phyloP scores from a whole-genome alignment of 2,797 vertebrate genomes.

The Halcyon leucocephala region DNA sequence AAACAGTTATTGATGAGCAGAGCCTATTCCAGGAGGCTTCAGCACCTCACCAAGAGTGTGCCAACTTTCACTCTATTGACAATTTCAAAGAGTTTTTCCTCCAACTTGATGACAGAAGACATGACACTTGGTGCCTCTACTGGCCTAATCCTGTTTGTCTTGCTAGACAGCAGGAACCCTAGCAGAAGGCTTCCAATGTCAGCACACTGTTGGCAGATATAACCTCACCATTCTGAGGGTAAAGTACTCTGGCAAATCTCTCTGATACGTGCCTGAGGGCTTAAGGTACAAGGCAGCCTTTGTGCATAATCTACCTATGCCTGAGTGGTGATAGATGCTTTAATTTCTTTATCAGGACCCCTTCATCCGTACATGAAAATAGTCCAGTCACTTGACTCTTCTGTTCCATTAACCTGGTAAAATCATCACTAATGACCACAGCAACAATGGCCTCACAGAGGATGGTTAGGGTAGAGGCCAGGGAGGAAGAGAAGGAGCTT shows the following conservation, averaged over 20 bases:
- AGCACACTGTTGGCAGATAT: background rate
- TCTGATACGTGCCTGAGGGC: background rate
- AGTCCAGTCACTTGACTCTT: background rate
- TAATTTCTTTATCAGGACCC: background rate
- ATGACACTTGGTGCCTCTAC: fast-evolving
- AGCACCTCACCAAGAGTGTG: background rate
- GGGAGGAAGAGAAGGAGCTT: background rate
- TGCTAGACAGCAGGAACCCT: background rate
- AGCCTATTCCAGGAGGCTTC: background rate
- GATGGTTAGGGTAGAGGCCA: background rate
- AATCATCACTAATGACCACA: background rate
- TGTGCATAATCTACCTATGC: background rate
- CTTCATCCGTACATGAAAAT: background rate
- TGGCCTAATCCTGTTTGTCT: background rate
- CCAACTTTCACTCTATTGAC: background rate
- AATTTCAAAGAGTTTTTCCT: background rate
- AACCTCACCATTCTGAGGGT: background rate
- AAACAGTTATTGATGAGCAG: background rate
- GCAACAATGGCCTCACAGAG: background rate
- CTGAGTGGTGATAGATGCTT: background rate
- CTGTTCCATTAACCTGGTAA: background rate
- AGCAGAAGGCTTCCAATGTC: background rate
- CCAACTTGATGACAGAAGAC: background rate
- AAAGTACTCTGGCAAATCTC: background rate
- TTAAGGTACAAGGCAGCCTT: background rate